A percentile compares a stretch with the other conserved stretches of the same genome.
phyloP scores from a whole-genome alignment of 2,113 vertebrate genomes.

The Sorex araneus region DNA sequence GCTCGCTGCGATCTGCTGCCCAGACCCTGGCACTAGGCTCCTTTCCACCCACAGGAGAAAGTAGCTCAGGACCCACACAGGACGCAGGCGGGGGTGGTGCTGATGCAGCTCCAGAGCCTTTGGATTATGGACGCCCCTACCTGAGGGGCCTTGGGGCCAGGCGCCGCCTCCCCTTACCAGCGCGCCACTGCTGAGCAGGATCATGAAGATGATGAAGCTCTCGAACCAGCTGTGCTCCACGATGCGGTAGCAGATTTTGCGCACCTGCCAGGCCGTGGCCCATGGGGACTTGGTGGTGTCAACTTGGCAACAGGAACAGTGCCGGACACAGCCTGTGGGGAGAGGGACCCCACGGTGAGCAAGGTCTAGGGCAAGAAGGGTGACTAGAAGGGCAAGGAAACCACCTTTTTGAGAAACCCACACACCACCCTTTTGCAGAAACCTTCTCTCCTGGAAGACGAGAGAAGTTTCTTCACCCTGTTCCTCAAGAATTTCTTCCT shows the following conservation, averaged over 20 bases:
- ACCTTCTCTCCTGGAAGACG: neutral
- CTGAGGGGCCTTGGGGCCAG: neutral
- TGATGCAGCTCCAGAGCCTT: too few relatives aligned
- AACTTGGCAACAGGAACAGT: slow-evolving; percentile 88
- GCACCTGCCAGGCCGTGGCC: slow-evolving; percentile 92
- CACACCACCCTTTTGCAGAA: neutral
- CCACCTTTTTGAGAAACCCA: neutral
- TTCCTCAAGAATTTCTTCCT: too few relatives aligned
- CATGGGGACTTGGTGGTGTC: slow-evolving; percentile 86
- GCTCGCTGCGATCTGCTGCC: too few relatives aligned
- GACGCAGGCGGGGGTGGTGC: too few relatives aligned
- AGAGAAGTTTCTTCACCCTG: neutral
- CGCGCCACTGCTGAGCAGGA: slow-evolving; percentile 96
- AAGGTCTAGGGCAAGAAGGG: neutral
- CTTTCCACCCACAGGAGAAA: too few relatives aligned
- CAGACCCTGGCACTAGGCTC: too few relatives aligned
- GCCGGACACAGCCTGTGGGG: slow-evolving; percentile 89
- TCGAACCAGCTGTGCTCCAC: slow-evolving; percentile 99
- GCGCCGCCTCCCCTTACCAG: slow-evolving; percentile 89
- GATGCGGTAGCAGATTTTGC: slow-evolving; percentile 95
- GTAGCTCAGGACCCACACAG: too few relatives aligned
- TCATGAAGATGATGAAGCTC: slow-evolving; percentile 99
- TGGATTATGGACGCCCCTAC: too few relatives aligned
- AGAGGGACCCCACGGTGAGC: neutral
- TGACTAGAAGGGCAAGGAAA: neutral